Evolutionary conservation across 2,797 vertebrate genomes (phyloP).

Genomic region (Clarias laeviceps): DNA sequence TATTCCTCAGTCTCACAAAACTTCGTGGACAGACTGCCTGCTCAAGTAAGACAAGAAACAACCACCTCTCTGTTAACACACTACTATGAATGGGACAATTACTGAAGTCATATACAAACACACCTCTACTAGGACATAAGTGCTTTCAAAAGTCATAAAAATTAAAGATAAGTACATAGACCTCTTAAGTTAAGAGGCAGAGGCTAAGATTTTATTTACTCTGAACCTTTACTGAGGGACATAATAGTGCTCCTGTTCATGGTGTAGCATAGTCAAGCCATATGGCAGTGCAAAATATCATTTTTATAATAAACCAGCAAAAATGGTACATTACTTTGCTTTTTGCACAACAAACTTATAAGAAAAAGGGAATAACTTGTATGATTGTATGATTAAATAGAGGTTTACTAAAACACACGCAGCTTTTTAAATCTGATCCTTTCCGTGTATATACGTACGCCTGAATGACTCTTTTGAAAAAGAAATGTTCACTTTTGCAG

Average conservation of each 20-base stretch:
- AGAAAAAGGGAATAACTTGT: neutral
- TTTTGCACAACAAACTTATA: neutral
- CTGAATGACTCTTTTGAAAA: neutral
- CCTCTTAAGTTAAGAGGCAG: neutral
- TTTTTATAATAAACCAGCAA: neutral
- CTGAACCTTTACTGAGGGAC: neutral
- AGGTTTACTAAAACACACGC: neutral
- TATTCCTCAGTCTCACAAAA: constrained; percentile 22
- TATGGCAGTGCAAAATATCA: neutral
- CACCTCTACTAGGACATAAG: neutral
- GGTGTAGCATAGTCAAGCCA: constrained; percentile 48
- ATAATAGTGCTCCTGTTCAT: constrained; percentile 13
- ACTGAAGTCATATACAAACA: constrained; percentile 9
- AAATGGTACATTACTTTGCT: neutral
- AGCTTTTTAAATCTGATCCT: neutral
- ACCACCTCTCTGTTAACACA: constrained; percentile 45
- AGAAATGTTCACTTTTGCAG: neutral
- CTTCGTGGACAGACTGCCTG: constrained; percentile 48
- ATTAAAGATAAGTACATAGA: neutral
- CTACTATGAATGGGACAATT: constrained; percentile 13
- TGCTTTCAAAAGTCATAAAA: neutral
- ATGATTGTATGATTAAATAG: neutral
- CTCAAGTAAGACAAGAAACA: constrained; percentile 44
- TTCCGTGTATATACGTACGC: neutral
- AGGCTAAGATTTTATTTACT: constrained; percentile 20